phyloP scores from a whole-genome alignment of 2,113 vertebrate species.

The Conger conger region DNA sequence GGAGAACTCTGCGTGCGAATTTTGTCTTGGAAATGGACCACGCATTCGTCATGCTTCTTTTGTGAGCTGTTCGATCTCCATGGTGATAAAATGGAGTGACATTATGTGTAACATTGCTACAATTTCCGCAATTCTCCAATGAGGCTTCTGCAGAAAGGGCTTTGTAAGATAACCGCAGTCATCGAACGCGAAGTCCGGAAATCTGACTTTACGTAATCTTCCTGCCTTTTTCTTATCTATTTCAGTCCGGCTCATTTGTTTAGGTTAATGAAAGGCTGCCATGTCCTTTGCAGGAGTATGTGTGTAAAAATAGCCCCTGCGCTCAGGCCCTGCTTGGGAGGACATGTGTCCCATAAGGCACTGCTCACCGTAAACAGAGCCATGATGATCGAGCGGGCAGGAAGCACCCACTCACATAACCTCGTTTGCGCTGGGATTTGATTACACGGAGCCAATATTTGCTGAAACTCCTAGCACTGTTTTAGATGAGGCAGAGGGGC shows the following conservation, averaged over 20 bases:
- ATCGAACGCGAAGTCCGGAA: background rate
- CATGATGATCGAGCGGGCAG: background rate
- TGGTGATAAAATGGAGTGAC: background rate
- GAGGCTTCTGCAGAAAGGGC: background rate
- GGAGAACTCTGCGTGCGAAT: background rate
- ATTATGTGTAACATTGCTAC: background rate
- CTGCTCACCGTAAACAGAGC: background rate
- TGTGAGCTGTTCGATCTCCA: background rate
- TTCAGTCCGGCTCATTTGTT: background rate
- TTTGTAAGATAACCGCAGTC: background rate
- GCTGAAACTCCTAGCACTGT: background rate
- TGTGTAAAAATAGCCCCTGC: background rate
- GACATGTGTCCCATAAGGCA: background rate
- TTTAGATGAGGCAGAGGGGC: background rate
- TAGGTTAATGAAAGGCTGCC: background rate
- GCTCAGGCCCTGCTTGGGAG: background rate
- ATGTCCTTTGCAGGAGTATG: background rate
- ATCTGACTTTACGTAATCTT: background rate
- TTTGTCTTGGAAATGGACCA: background rate
- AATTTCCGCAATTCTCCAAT: background rate
- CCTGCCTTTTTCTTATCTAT: background rate
- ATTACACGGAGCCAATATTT: slow-evolving; percentile 7
- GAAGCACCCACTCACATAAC: slow-evolving; percentile 13
- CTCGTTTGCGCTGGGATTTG: slow-evolving; percentile 6
- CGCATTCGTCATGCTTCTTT: background rate